Evolutionary conservation across 2,113 vertebrate genomes (phyloP), one percentile per base, ranked within the genome.

Genomic region (Cepphus grylle): DNA sequence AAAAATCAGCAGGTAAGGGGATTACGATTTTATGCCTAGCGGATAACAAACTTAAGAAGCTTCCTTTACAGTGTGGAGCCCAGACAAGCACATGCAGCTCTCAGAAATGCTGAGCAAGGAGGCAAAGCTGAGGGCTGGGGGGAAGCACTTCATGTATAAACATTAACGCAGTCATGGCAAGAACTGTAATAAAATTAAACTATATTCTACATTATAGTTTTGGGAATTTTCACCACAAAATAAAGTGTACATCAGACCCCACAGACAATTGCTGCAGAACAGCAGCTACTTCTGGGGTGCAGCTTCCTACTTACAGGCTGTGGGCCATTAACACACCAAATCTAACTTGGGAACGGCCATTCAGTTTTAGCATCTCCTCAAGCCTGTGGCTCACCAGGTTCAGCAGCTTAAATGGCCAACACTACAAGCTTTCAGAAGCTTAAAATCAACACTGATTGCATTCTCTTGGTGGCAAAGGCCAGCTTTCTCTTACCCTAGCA

Each of bases 21-120:
- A 97, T 97, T 97, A 94, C 71, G 94, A 91, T 90, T 88, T 96
- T 95, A 90, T 96, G 94, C 89, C 63, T 52, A 62, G 71, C 56
- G 87, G 84, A 97, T 93, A 95, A 97, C 95, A 97, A 82, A 91
- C 86, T 59, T 95, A 96, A 96, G 93, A 77, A 82, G 96, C 91
- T 96, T 95, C 47, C 70, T 70, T 86, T 43, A 38, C 6, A 90
- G 38, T 9, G 22, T n/a, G 32, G 50, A 97, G 67, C 42, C 45
- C 93, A 94, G 91, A 77, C 67, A 85, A 63, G n/a, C 49, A 77
- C 50, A 71, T 0, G 14, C 27, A 91, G 53, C 42, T 70, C 87
- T 88, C 14, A 49, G 80, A 90, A 96, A 72, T 21, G 66, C 94
- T 88, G 93, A 94, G 56, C 90, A 94, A 93, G 76, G 14, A 79